phyloP scores from a whole-genome alignment of 2,113 vertebrate species.

The Nycticorax nycticorax region DNA sequence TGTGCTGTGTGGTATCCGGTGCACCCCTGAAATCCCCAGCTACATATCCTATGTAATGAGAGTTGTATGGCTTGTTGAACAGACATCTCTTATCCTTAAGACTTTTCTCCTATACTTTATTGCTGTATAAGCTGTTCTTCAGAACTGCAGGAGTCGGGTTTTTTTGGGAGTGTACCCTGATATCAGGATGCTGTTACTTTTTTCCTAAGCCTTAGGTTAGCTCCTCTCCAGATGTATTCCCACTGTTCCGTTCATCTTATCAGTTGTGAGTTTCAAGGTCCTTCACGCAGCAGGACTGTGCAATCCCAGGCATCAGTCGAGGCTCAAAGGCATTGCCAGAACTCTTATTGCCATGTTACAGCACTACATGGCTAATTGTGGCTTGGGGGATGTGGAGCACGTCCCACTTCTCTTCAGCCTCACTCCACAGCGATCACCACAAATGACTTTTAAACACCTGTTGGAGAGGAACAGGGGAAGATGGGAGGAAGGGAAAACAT shows the following conservation, averaged over 20 bases:
- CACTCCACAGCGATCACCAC: not conserved
- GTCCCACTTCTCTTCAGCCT: not conserved
- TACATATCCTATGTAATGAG: accelerated
- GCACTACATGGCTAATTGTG: not conserved
- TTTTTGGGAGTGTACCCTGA: not conserved
- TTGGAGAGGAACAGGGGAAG: not conserved
- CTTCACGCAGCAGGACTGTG: not conserved
- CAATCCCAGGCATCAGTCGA: not conserved
- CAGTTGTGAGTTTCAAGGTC: not conserved
- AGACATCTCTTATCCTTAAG: not conserved
- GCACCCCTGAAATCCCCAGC: not conserved
- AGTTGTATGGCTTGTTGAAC: not conserved
- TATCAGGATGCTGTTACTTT: not conserved
- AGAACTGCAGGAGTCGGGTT: not conserved
- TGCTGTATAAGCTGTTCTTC: not conserved
- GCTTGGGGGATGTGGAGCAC: not conserved
- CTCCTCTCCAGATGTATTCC: not conserved
- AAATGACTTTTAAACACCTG: not conserved
- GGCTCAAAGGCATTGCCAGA: not conserved
- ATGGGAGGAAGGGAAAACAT: not conserved
- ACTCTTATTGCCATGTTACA: not conserved
- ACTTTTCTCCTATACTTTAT: not conserved
- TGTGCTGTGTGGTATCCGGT: not conserved
- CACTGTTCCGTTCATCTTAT: not conserved
- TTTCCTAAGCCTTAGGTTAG: not conserved